Conservation (phyloP, 2,888 invertebrate species). For the Caenorhabditis sp. region DNA sequence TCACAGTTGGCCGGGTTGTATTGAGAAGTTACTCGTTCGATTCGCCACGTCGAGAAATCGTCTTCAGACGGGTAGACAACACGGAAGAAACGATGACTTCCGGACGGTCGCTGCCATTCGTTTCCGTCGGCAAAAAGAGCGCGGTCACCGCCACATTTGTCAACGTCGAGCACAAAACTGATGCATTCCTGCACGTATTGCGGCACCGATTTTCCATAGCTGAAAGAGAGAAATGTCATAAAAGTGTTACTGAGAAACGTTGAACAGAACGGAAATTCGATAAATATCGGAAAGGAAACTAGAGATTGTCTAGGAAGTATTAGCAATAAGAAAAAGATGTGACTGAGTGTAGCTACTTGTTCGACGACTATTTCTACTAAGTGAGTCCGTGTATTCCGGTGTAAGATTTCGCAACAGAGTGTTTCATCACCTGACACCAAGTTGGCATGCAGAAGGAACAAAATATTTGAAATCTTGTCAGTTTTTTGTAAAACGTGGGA, state of each 20-base stretch:
- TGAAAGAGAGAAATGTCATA: conserved; percentile 36
- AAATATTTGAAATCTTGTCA: neutral
- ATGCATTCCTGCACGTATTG: conserved; percentile 66
- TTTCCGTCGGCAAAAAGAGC: conserved; percentile 60
- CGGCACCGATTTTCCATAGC: conserved; percentile 66
- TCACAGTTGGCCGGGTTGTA: conserved; percentile 30
- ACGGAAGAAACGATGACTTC: conserved; percentile 41
- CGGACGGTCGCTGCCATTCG: conserved; percentile 67
- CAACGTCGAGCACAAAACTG: conserved; percentile 63
- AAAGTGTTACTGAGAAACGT: no score
- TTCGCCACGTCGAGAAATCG: conserved; percentile 30
- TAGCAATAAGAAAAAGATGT: neutral
- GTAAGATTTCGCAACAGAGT: neutral
- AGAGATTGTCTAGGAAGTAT: neutral
- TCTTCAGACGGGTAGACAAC: conserved; percentile 7
- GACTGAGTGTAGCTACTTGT: neutral
- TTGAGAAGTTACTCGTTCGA: conserved; percentile 11
- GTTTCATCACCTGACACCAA: neutral
- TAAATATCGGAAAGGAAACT: neutral
- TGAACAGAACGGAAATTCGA: neutral
- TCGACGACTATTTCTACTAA: neutral
- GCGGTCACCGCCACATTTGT: conserved; percentile 64
- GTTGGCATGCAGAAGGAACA: neutral
- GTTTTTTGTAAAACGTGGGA: neutral
- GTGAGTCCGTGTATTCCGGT: neutral